Base-by-base conservation (phyloP, 1,140 invertebrate species). In the Laupala kohalensis region DNA sequence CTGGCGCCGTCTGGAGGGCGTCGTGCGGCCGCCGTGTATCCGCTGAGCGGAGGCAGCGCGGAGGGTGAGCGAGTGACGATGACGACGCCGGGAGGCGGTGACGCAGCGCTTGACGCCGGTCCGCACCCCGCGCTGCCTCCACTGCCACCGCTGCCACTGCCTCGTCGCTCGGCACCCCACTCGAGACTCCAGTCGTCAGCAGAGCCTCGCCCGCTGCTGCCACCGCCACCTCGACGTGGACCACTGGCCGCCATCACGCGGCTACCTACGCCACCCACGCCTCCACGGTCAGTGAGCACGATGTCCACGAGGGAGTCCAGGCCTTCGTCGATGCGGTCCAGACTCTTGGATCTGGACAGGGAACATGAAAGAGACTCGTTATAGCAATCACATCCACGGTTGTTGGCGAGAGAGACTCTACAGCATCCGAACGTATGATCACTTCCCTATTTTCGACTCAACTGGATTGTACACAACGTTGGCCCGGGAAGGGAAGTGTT, bases 271-370 rank as follows among this genome's bases (percentile, higher is more conserved):
- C 88, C 88, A 75, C 92, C 90, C 74, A 91, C 71, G 9, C 66
- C 25, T n/a, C 66, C 69, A 67, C 67, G 25, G 77, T 84, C 82
- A 6, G 85, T 84, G 19, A 89, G 81, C 1, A 90, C 85, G 24
- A 90, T 89, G 75, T 90, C 86, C 0, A 90, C 85, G 82, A 90
- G 86, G 1, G 88, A 85, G 73, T 91, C 88, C 0, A 90, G 77
- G 12, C 88, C 88, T 75, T 92, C 90, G 75, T 91, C 90, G 5
- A 92, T 88, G 68, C 89, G 84, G 72, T 93, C 90, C 29, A 92
- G 79, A 71, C 90, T 92, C 80, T 92, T 92, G 2, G 89, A 72
- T 37, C 65, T 67, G 27, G 30, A n/a, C n/a, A n/a, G n/a, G n/a
- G n/a, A n/a, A n/a, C n/a, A n/a, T n/a, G n/a, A n/a, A n/a, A n/a